A percentile compares a stretch with the other conserved stretches of the same genome.
Conservation (phyloP, 2,888 invertebrate species). For the Auanema freiburgensis region DNA sequence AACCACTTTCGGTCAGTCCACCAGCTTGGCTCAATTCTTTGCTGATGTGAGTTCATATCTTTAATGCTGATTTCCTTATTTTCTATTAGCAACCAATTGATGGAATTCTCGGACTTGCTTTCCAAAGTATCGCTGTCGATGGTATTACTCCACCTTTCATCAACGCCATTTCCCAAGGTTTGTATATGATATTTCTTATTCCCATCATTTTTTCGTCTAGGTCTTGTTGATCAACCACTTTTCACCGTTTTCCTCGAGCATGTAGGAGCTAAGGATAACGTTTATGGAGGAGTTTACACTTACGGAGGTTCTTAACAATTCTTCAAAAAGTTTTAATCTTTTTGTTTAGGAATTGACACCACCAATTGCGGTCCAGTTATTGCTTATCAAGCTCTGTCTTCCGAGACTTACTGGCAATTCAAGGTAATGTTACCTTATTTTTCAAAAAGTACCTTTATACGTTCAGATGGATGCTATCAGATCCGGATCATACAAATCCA, state of each 20-base stretch:
- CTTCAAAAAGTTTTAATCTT: slow-evolving; percentile 24
- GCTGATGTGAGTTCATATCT: slow-evolving; percentile 56
- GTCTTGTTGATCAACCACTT: slow-evolving; percentile 45
- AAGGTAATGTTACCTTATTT: slow-evolving; percentile 12
- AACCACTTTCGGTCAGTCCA: slow-evolving; percentile 69
- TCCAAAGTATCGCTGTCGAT: slow-evolving; percentile 48
- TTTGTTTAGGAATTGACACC: slow-evolving; percentile 40
- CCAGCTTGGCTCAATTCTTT: slow-evolving; percentile 68
- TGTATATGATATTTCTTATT: no score
- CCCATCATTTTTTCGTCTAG: background rate
- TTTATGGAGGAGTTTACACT: slow-evolving; percentile 45
- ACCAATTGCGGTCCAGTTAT: slow-evolving; percentile 46
- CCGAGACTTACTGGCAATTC: slow-evolving; percentile 54
- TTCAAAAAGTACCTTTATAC: background rate
- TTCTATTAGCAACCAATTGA: slow-evolving; percentile 36
- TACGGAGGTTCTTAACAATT: slow-evolving; percentile 24
- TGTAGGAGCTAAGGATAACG: slow-evolving; percentile 40
- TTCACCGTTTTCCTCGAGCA: slow-evolving; percentile 53
- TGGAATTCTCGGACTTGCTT: slow-evolving; percentile 46
- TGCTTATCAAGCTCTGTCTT: slow-evolving; percentile 44
- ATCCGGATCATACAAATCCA: slow-evolving; percentile 31
- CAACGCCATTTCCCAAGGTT: slow-evolving; percentile 40
- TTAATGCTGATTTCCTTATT: background rate
- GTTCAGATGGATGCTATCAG: slow-evolving; percentile 32
- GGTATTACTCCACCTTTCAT: slow-evolving; percentile 44